These are phyloP conservation scores for Ophion ventricosus DNA, from an alignment of 2,888 invertebrate species.

Conservation along the genomic window DNA sequence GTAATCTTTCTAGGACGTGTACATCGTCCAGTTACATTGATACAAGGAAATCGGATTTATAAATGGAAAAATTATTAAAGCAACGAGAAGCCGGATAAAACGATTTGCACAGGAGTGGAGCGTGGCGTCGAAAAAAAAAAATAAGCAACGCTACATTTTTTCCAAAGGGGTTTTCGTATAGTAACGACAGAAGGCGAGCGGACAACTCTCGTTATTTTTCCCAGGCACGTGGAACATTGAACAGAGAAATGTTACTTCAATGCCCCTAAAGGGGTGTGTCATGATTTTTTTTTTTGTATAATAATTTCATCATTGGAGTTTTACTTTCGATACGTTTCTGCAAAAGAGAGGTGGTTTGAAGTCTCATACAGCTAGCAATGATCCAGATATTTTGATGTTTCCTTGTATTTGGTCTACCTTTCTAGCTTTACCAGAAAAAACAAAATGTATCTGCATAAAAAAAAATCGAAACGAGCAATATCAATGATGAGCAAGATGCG, in stretches of 20 bases:
- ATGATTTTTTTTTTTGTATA: conserved; percentile 53
- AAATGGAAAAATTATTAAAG: conserved; percentile 27
- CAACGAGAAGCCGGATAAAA: conserved; percentile 39
- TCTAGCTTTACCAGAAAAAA: too few relatives aligned
- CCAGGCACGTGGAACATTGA: conserved; percentile 34
- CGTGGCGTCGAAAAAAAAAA: not conserved
- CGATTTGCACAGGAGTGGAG: conserved; percentile 25
- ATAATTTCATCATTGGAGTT: conserved; percentile 57
- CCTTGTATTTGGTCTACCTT: too few relatives aligned
- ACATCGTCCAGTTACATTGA: conserved; percentile 21
- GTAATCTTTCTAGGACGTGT: conserved; percentile 52
- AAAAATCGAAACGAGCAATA: too few relatives aligned
- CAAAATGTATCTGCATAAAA: too few relatives aligned
- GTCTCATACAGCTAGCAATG: too few relatives aligned
- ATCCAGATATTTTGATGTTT: too few relatives aligned
- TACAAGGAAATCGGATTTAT: conserved; percentile 41
- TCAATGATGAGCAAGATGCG: too few relatives aligned
- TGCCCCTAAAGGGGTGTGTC: conserved; percentile 51
- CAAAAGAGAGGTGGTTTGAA: too few relatives aligned
- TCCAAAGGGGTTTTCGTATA: conserved; percentile 17
- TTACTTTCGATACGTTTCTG: conserved; percentile 34
- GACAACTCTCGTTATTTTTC: conserved; percentile 27
- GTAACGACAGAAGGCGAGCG: conserved; percentile 57
- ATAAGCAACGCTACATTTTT: not conserved
- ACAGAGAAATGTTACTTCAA: conserved; percentile 68